Evolutionary conservation across 2,797 vertebrate genomes (phyloP), one percentile per base, ranked within the genome.

Genomic region (Cichlasoma orientale): DNA sequence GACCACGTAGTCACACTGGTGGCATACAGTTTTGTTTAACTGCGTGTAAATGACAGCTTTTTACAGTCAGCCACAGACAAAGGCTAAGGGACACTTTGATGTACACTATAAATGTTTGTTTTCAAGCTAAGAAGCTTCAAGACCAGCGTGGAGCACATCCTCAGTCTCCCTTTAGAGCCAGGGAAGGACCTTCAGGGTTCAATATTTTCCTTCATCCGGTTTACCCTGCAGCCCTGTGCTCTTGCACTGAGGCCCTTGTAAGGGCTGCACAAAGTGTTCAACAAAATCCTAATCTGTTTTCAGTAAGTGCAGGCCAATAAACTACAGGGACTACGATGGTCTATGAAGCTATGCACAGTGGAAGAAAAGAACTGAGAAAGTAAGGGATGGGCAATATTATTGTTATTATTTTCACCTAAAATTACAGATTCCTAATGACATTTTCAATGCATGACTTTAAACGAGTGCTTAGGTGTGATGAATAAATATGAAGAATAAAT

Each of bases 131-230:
- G 75, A 80, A 47, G 77, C 77, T 53, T 82, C 18, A 10, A 68
- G 29, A 78, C 63, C 61, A 79, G 56, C 71, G 61, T 70, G 71
- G 56, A 77, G 72, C 50, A 50, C 69, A 73, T 78, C 75, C 82
- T 86, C 57, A 72, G 68, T 75, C 79, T 85, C 85, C 55, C 77
- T 86, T 88, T 84, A 89, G 85, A 82, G 83, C 72, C 86, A 89
- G 79, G 85, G 31, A 56, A 88, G 82, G 88, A 90, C 91, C 86
- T 89, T 82, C 74, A 81, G 85, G 84, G 92, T 92, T 93, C 89
- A 90, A 82, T 85, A 85, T 91, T 93, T 94, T 92, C 92, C 92
- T 84, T 91, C 84, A 90, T 93, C 88, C 83, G 78, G 84, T 86
- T 59, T 57, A 80, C 50, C 72, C 82, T 72, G 78, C 41, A 82